Conservation (phyloP, 1,140 invertebrate genomes). For the Aphidius ervi region DNA sequence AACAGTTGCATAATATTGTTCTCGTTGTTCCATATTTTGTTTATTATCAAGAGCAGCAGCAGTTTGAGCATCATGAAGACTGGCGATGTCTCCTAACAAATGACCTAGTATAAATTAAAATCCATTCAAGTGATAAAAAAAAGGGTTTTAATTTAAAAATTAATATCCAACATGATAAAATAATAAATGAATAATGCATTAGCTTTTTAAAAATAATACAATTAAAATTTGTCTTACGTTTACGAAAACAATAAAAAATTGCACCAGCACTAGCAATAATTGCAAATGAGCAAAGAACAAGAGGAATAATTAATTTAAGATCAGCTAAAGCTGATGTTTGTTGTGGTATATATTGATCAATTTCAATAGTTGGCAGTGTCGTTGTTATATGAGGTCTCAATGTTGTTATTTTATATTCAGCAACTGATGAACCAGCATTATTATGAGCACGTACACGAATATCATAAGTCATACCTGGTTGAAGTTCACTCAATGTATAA, state of each 20-base stretch:
- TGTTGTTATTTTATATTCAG: slow-evolving; percentile 83
- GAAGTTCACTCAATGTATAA: slow-evolving; percentile 74
- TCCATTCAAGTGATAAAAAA: slow-evolving; percentile 17
- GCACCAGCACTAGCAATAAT: slow-evolving; percentile 48
- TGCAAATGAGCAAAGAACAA: slow-evolving; percentile 47
- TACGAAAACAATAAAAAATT: slow-evolving; percentile 51
- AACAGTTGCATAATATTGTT: slow-evolving; percentile 58
- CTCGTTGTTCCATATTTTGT: slow-evolving; percentile 56
- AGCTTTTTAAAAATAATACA: background rate
- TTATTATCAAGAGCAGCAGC: slow-evolving; percentile 56
- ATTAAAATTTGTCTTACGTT: slow-evolving; percentile 42
- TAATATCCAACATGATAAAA: background rate
- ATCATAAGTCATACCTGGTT: slow-evolving; percentile 81
- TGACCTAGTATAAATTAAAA: slow-evolving; percentile 38
- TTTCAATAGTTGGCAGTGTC: slow-evolving; percentile 44
- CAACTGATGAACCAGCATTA: slow-evolving; percentile 84
- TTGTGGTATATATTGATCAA: slow-evolving; percentile 48
- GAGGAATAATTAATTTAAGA: slow-evolving; percentile 48
- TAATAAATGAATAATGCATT: background rate
- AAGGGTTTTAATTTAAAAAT: background rate
- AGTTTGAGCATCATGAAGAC: slow-evolving; percentile 50
- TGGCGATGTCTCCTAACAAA: slow-evolving; percentile 49
- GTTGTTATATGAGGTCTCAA: slow-evolving; percentile 67
- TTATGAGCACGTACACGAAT: slow-evolving; percentile 86
- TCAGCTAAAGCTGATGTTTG: slow-evolving; percentile 48